Conservation (phyloP, 2,113 vertebrate genomes). For the Camelus bactrianus region DNA sequence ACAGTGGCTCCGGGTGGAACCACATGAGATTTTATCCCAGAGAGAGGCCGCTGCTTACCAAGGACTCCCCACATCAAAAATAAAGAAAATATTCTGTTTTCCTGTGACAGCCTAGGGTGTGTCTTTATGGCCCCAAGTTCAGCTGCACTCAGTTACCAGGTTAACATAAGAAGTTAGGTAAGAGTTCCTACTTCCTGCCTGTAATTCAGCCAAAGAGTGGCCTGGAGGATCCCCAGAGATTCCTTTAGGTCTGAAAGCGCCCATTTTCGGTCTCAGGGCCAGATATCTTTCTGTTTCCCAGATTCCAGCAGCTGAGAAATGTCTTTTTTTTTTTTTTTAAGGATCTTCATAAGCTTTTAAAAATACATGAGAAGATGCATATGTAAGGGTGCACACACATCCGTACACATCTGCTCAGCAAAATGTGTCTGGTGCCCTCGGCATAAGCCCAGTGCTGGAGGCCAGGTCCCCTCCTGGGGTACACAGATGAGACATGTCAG, state of each 20-base stretch:
- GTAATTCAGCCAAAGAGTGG: background rate
- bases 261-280: background rate
- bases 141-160: background rate
- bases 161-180: background rate
- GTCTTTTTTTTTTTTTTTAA: background rate
- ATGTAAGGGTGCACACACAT: background rate
- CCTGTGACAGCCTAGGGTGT: background rate
- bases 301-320: background rate
- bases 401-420: fast-evolving
- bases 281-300: background rate
- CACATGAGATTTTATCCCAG: background rate
- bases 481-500: background rate
- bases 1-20: no score
- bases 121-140: background rate
- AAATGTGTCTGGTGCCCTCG: fast-evolving
- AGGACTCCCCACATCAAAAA: background rate
- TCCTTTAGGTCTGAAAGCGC: background rate
- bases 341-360: background rate
- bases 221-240: background rate
- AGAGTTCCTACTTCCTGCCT: background rate
- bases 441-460: no score
- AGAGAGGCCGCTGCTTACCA: background rate
- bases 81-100: background rate
- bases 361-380: background rate
- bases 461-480: fast-evolving